Evolutionary conservation across 2,888 invertebrate species (phyloP), one percentile per base, ranked within the genome.

Genomic region (Mythimna lalbum): DNA sequence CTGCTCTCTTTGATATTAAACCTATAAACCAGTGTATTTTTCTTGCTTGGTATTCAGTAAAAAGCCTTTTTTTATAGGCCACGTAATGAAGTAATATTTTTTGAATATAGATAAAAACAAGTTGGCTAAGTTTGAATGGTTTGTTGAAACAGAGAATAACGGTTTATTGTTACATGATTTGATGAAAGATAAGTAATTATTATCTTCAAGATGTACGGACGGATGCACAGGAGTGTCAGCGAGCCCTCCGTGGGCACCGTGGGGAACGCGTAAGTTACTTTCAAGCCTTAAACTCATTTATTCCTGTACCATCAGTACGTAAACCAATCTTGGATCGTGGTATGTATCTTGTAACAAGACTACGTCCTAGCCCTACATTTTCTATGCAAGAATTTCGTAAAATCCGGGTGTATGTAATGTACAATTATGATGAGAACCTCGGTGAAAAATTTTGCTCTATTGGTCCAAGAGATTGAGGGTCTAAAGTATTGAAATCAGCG

Each of bases 231-330:
- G 77, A 94, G 93, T 83, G 84, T 93, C 1, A 94, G 94, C 71
- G 90, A 93, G 69, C 93, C 92, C 2, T 94, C 94, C 27, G 77
- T 94, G 55, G 92, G 91, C 23, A 90, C 92, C n/a, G 63, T 86
- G 36, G 89, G 88, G 19, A 89, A 82, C 57, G 76, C 74, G 92
- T 93, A 82, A 90, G 88, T 83, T 36, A 19, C 4, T 49, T 59
- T 68, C 5, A 7, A 23, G 4, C 4, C 33, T 23, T 36, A n/a
- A 4, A 39, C 3, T 4, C 6, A 43, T 39, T 49, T n/a, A 1
- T 21, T 68, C 17, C 7, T 39, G 19, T 36, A 33, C 4, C 19
- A 1, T 5, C 33, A 23, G 0, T 31, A 21, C 0, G 5, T 52
- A 64, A 14, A 6, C 17, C 17, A 27, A 39, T 27, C 0, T 67